Evolutionary conservation across 2,113 vertebrate genomes (phyloP).

Genomic region (Ageneiosus marmoratus): DNA sequence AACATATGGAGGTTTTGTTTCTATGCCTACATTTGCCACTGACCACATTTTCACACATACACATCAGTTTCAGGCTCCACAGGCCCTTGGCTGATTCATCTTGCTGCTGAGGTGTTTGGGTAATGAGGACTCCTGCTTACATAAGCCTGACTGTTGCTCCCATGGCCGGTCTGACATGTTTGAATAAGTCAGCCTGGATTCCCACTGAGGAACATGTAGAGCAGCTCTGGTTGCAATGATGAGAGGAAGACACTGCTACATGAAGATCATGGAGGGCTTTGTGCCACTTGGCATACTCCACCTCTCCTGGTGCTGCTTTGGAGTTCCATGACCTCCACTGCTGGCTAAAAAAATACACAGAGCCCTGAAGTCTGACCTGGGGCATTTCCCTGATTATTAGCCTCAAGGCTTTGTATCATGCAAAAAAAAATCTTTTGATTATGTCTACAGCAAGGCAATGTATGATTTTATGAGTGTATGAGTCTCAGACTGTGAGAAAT

Average conservation of each 20-base stretch:
- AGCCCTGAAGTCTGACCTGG: neutral
- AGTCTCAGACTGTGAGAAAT: neutral
- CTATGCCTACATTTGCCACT: neutral
- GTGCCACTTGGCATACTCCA: slow-evolving; percentile 1
- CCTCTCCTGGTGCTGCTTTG: slow-evolving; percentile 11
- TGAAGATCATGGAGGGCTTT: slow-evolving; percentile 9
- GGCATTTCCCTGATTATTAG: neutral
- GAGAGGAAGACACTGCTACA: slow-evolving; percentile 8
- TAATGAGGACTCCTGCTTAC: slow-evolving; percentile 34
- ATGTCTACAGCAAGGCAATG: neutral
- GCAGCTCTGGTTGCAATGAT: slow-evolving; percentile 5
- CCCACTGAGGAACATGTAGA: slow-evolving; percentile 24
- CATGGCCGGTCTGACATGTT: slow-evolving; percentile 31
- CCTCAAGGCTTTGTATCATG: neutral
- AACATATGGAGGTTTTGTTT: slow-evolving; percentile 16
- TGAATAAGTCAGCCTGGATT: slow-evolving; percentile 31
- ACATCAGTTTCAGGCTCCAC: neutral
- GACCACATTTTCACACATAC: neutral
- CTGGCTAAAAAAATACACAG: neutral
- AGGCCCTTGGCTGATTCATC: slow-evolving; percentile 18
- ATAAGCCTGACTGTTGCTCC: slow-evolving; percentile 42
- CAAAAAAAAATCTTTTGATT: neutral
- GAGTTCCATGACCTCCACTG: neutral
- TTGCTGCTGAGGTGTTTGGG: slow-evolving; percentile 13
- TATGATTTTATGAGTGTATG: neutral